Conservation (phyloP, 2,797 vertebrate genomes). For the Protosalanx chinensis region DNA sequence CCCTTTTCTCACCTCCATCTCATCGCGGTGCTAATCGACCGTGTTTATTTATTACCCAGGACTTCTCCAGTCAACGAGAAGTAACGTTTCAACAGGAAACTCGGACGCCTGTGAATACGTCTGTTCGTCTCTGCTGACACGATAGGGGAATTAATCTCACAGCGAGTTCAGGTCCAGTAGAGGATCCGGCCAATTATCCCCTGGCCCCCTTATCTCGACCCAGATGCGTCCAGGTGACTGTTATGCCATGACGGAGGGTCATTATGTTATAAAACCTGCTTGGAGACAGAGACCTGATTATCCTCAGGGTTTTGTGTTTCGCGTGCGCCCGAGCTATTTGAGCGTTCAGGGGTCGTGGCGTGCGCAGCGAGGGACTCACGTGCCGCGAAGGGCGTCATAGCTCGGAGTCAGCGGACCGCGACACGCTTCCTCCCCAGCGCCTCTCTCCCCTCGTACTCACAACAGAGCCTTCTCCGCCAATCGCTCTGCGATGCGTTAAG, state of each 20-base stretch:
- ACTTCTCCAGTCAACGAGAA: too few relatives aligned
- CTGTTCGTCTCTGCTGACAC: too few relatives aligned
- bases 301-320: slow-evolving; percentile 9
- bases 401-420: slow-evolving; percentile 20
- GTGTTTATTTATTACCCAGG: too few relatives aligned
- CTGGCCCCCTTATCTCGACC: not conserved
- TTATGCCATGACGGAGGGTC: not conserved
- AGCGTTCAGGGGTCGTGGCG: slow-evolving; percentile 11
- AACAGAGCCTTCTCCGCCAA: not conserved
- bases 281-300: slow-evolving; percentile 25
- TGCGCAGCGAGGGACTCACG: slow-evolving; percentile 10
- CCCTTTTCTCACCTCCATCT: too few relatives aligned
- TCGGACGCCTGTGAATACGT: too few relatives aligned
- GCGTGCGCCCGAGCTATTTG: not conserved
- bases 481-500: too few relatives aligned
- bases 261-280: slow-evolving; percentile 13
- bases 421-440: slow-evolving; percentile 17
- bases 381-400: slow-evolving; percentile 31
- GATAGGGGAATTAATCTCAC: too few relatives aligned
- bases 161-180: too few relatives aligned
- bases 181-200: too few relatives aligned
- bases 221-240: not conserved
- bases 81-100: too few relatives aligned
- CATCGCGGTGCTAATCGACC: too few relatives aligned
- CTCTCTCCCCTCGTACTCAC: not conserved